Conservation (phyloP, 2,113 vertebrate genomes). For the Macaca fascicularis region T2T-MFA8v1.1 NC_088381.1:24455501-24456000, state of each 20-base stretch:
- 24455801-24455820: conserved; percentile 21
- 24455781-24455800: neutral
- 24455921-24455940: conserved; percentile 67
- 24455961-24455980: conserved; percentile 53
- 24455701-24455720: conserved; percentile 24
- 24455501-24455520: neutral
- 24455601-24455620: neutral
- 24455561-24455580: neutral
- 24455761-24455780: neutral
- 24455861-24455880: neutral
- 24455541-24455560: neutral
- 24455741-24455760: neutral
- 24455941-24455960: conserved; percentile 48
- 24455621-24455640: neutral
- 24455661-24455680: neutral
- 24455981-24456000: neutral
- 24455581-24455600: neutral
- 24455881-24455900: neutral
- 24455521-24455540: neutral
- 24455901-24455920: neutral
- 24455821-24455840: neutral
- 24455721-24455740: neutral
- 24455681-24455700: neutral
- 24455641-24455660: neutral
- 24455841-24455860: neutral